Evolutionary conservation across 1,140 invertebrate genomes (phyloP).

Genomic region (Drosophila miranda): DNA sequence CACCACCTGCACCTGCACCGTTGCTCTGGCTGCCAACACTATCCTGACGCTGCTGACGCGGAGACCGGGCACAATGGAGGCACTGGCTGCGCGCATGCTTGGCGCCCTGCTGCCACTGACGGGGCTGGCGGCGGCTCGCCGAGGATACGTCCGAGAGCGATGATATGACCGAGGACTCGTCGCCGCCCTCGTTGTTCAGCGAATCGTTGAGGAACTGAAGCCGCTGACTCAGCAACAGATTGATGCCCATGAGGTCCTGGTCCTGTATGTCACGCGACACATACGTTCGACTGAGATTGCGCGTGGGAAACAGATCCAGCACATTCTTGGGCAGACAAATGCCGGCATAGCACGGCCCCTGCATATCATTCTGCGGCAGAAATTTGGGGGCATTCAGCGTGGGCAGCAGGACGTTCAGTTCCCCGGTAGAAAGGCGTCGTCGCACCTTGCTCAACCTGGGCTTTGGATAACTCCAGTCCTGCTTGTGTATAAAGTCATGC

Average conservation of each 20-base stretch:
- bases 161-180: constrained; percentile 73
- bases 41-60: constrained; percentile 52
- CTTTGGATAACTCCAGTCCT: constrained; percentile 66
- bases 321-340: constrained; percentile 90
- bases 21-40: constrained; percentile 27
- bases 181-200: constrained; percentile 74
- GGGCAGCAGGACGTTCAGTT: constrained; percentile 66
- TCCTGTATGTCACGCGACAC: constrained; percentile 80
- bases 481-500: constrained; percentile 67
- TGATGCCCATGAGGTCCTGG: constrained; percentile 66
- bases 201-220: constrained; percentile 76
- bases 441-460: constrained; percentile 52
- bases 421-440: constrained; percentile 63
- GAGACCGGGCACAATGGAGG: constrained; percentile 64
- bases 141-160: constrained; percentile 77
- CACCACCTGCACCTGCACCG: neutral
- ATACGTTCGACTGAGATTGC: constrained; percentile 71
- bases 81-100: constrained; percentile 74
- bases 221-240: constrained; percentile 61
- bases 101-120: constrained; percentile 57
- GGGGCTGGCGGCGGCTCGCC: constrained; percentile 56
- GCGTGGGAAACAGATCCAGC: constrained; percentile 87
- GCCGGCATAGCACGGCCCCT: constrained; percentile 82
- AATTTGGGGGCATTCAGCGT: constrained; percentile 68
- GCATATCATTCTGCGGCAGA: constrained; percentile 61